Percentiles rank a stretch among this genome's conserved stretches.
Conservation (phyloP, 2,113 vertebrate genomes). For the Hyaena hyaena region DNA sequence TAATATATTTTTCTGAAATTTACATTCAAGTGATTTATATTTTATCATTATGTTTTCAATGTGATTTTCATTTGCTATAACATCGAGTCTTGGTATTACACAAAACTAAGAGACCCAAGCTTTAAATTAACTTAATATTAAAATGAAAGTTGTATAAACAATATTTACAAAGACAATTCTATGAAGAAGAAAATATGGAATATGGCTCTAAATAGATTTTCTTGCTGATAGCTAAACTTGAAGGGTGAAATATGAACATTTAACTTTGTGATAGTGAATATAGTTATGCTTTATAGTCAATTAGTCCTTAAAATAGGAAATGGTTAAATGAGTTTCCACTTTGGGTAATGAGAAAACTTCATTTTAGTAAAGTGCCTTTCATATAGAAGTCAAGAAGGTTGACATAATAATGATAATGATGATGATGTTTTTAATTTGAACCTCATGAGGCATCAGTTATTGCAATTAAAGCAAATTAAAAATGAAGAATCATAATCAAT, state of each 20-base stretch:
- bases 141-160: conserved; percentile 21
- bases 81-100: not conserved
- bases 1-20: not conserved
- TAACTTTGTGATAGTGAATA: not conserved
- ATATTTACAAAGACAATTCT: conserved; percentile 45
- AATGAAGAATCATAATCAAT: conserved; percentile 37
- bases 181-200: not conserved
- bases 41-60: not conserved
- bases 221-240: conserved; percentile 30
- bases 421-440: conserved; percentile 45
- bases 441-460: conserved; percentile 3
- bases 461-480: conserved; percentile 15
- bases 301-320: conserved; percentile 45
- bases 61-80: not conserved
- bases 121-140: conserved; percentile 50
- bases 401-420: not conserved
- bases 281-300: not conserved
- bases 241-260: not conserved
- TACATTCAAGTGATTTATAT: not conserved
- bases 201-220: conserved; percentile 30
- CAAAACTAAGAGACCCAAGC: not conserved
- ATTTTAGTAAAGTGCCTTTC: conserved; percentile 3
- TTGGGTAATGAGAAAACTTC: conserved; percentile 13
- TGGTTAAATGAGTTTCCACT: conserved; percentile 43
- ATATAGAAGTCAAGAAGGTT: not conserved